phyloP scores from a whole-genome alignment of 2,797 vertebrate species.

The Macropus fuliginosus region DNA sequence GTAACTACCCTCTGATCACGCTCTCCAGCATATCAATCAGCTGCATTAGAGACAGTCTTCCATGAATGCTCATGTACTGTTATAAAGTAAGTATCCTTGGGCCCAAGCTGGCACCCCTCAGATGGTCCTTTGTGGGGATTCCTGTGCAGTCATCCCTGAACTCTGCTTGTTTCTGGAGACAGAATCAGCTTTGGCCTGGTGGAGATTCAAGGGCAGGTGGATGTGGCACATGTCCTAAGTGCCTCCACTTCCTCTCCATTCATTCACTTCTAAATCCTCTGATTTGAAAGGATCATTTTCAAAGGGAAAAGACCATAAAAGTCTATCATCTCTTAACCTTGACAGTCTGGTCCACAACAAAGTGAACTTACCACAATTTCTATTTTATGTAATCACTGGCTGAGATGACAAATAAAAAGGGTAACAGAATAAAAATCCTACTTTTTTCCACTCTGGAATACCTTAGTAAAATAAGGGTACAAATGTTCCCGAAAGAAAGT shows the following conservation, averaged over 20 bases:
- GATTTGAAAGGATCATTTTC: neutral
- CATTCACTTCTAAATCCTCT: neutral
- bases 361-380: neutral
- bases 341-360: neutral
- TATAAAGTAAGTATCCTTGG: neutral
- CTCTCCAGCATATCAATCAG: neutral
- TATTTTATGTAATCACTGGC: neutral
- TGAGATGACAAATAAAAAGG: fast-evolving
- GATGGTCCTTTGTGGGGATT: neutral
- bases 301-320: fast-evolving
- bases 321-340: neutral
- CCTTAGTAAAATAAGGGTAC: neutral
- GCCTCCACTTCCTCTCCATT: neutral
- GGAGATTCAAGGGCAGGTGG: neutral
- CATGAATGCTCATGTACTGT: neutral
- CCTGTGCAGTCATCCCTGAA: neutral
- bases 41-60: neutral
- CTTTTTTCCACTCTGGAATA: neutral
- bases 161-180: neutral
- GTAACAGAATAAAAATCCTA: neutral
- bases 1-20: neutral
- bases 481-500: neutral
- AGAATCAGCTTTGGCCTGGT: neutral
- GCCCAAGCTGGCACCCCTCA: neutral
- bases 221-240: neutral